phyloP scores from a whole-genome alignment of 2,888 invertebrate genomes.

The Zaprionus bogoriensis region DNA sequence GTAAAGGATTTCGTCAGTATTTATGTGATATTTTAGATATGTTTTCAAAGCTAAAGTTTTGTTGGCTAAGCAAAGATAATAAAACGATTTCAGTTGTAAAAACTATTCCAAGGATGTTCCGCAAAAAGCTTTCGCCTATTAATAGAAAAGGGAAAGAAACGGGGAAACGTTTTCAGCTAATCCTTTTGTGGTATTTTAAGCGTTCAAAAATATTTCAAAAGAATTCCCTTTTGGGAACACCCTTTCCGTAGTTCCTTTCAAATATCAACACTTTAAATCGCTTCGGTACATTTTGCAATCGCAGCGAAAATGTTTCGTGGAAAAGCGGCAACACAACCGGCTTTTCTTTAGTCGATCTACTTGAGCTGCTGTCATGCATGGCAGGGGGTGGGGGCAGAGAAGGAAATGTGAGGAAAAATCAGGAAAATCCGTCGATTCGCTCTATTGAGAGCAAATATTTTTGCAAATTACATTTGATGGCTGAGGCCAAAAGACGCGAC shows the following conservation, averaged over 20 bases:
- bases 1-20: background rate
- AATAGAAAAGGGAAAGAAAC: too few species aligned
- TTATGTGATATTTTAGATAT: background rate
- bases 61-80: too few species aligned
- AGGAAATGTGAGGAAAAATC: background rate
- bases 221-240: background rate
- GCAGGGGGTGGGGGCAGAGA: background rate
- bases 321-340: background rate
- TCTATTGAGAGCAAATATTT: constrained; percentile 72
- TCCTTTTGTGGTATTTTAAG: too few species aligned
- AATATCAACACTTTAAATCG: background rate
- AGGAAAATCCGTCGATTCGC: background rate
- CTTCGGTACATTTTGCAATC: background rate
- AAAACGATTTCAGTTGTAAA: too few species aligned
- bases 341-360: constrained; percentile 8
- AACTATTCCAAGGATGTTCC: too few species aligned
- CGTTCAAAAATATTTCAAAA: too few species aligned
- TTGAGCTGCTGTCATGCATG: constrained; percentile 1
- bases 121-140: too few species aligned
- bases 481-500: constrained; percentile 45
- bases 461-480: constrained; percentile 69
- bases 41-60: too few species aligned
- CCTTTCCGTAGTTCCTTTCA: background rate
- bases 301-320: constrained; percentile 1
- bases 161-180: too few species aligned